Evolutionary conservation across 2,888 invertebrate species (phyloP).

Genomic region (Cybosia mesomella): DNA sequence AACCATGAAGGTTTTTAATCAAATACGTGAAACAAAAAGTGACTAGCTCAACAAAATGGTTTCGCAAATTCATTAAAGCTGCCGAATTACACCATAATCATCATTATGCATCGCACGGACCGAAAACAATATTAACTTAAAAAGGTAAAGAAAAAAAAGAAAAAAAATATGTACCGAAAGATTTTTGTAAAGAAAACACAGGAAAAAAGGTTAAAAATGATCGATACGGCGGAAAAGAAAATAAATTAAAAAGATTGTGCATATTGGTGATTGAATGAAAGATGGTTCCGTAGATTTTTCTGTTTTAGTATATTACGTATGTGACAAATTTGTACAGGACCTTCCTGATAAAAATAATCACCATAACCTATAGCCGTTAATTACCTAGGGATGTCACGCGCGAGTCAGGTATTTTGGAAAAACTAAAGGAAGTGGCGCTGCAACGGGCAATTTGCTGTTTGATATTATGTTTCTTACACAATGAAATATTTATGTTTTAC

Average conservation of each 20-base stretch:
- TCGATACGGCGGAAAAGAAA: slow-evolving; percentile 49
- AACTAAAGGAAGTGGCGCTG: too few relatives aligned
- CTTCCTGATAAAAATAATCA: too few relatives aligned
- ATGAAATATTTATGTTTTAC: too few relatives aligned
- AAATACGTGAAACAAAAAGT: slow-evolving; percentile 39
- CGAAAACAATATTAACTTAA: slow-evolving; percentile 72
- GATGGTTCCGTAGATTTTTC: slow-evolving; percentile 37
- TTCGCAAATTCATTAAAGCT: slow-evolving; percentile 67
- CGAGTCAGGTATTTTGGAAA: too few relatives aligned
- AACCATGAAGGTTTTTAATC: slow-evolving; percentile 31
- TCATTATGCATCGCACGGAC: slow-evolving; percentile 67
- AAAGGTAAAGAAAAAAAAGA: slow-evolving; percentile 51
- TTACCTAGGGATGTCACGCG: too few relatives aligned
- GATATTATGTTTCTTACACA: too few relatives aligned
- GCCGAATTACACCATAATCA: slow-evolving; percentile 67
- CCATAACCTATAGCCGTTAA: too few relatives aligned
- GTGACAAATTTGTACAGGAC: too few relatives aligned
- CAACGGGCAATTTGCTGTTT: too few relatives aligned
- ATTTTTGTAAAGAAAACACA: slow-evolving; percentile 51
- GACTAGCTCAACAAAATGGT: slow-evolving; percentile 37
- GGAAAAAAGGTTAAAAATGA: slow-evolving; percentile 53
- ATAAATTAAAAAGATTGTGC: slow-evolving; percentile 40
- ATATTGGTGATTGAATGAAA: slow-evolving; percentile 34
- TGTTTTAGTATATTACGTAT: not conserved
- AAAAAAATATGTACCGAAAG: slow-evolving; percentile 46